Evolutionary conservation across 1,140 invertebrate genomes (phyloP).

Genomic region (Rhopalosiphum padi): DNA sequence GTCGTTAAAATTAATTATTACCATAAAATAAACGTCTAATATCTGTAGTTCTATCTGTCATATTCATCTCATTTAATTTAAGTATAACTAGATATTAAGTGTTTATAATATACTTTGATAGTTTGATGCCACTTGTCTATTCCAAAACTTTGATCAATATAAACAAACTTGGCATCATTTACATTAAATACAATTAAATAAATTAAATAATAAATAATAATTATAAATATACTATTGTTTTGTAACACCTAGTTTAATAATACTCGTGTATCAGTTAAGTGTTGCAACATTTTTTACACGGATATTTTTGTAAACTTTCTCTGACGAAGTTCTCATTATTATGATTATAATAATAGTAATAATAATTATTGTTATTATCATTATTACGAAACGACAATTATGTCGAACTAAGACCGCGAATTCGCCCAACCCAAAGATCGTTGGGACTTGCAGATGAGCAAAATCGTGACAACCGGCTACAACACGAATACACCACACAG

Average conservation of each 20-base stretch:
- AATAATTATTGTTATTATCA: not conserved
- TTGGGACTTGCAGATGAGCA: not conserved
- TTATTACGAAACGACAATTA: not conserved
- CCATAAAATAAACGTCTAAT: not conserved
- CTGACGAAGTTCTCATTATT: not conserved
- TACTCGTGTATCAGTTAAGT: not conserved
- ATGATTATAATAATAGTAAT: not conserved
- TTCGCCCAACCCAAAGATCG: not conserved
- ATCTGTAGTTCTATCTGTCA: not conserved
- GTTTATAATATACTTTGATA: not conserved
- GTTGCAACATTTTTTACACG: not conserved
- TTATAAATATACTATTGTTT: not conserved
- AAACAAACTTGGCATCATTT: constrained; percentile 9
- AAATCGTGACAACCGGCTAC: not conserved
- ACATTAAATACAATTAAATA: not conserved
- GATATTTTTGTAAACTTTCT: not conserved
- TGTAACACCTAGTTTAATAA: not conserved
- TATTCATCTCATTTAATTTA: not conserved
- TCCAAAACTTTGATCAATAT: constrained; percentile 9
- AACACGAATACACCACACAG: not conserved
- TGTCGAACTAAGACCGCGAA: not conserved
- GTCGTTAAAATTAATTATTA: not conserved
- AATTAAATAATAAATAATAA: not conserved
- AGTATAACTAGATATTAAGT: not conserved
- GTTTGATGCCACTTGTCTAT: not conserved